These are phyloP conservation scores for Sinonovacula constricta DNA, from an alignment of 1,140 invertebrate genomes.

Conservation along the genomic window DNA sequence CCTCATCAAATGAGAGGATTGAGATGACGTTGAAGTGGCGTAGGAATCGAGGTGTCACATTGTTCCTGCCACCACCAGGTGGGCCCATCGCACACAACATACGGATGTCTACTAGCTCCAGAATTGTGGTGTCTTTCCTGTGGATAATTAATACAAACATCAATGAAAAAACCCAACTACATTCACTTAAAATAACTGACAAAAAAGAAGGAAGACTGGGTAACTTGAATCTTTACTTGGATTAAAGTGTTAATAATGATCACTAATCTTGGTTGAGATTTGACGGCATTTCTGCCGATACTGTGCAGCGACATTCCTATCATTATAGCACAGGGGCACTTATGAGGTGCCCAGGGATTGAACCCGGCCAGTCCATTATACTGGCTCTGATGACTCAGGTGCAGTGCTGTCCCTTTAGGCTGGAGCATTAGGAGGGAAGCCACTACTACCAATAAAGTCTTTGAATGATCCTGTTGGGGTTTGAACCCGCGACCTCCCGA, in stretches of 20 bases:
- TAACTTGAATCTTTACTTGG: not conserved
- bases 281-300: too few relatives aligned
- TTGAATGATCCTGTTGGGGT: not conserved
- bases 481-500: too few relatives aligned
- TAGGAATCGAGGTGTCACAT: conserved; percentile 76
- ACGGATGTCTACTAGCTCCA: conserved; percentile 74
- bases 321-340: too few relatives aligned
- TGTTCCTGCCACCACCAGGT: conserved; percentile 77
- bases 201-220: not conserved
- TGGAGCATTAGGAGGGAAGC: too few relatives aligned
- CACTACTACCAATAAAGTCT: too few relatives aligned
- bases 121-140: conserved; percentile 76
- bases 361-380: too few relatives aligned
- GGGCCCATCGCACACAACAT: conserved; percentile 78
- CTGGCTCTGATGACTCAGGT: not conserved
- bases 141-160: conserved; percentile 1
- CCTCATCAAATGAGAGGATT: conserved; percentile 78
- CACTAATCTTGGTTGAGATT: too few relatives aligned
- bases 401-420: not conserved
- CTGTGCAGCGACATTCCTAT: too few relatives aligned
- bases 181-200: not conserved
- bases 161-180: not conserved
- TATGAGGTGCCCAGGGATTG: too few relatives aligned
- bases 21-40: conserved; percentile 78
- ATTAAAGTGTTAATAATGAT: too few relatives aligned